Base-by-base conservation (phyloP, 1,140 invertebrate genomes). In the Drosophila parabipectinata region DNA sequence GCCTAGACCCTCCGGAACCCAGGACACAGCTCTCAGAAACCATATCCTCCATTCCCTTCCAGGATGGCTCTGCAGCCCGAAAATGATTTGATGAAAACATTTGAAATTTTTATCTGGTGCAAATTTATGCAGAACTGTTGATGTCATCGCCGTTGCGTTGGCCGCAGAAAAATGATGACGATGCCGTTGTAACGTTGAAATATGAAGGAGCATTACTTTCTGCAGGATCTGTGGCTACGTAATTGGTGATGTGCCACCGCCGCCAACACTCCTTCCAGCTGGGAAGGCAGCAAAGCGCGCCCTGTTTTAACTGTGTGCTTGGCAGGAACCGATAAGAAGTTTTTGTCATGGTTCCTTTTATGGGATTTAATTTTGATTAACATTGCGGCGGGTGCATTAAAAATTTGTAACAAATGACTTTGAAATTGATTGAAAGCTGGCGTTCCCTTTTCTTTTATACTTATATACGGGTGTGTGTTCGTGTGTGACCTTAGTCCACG, bases 81-180 rank as follows among this genome's bases (percentile, higher is more conserved):
- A 88, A 88, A 88, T 88, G 84, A 88, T 88, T 88, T 88, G 83
- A 88, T 88, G 83, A 88, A 88, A 88, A 88, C 83, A 88, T 88
- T 88, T 88, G 83, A 88, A 88, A 88, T 88, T 88, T 88, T 88
- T 88, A 88, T 88, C 83, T 84, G 83, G 83, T 88, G 84, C 83
- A 88, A 88, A 88, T 83, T 88, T 88, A 88, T 88, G 79, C 83
- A 88, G 83, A 88, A 88, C 83, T 88, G 83, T 88, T 83, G 76
- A 88, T 88, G 83, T 88, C 83, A 88, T 89, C 84, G 83, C 76
- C 64, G 50, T 68, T 64, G 62, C 56, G 61, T 63, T 63, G 63
- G 74, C 81, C 64, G 61, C 78, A 87, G 77, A 82, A 74, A 87
- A 87, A 88, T 83, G 83, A 89, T 88, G 83, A 88, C 83, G 79